These are phyloP conservation scores for Argyrosomus japonicus DNA, from an alignment of 2,113 vertebrate species.

Conservation along the genomic window DNA sequence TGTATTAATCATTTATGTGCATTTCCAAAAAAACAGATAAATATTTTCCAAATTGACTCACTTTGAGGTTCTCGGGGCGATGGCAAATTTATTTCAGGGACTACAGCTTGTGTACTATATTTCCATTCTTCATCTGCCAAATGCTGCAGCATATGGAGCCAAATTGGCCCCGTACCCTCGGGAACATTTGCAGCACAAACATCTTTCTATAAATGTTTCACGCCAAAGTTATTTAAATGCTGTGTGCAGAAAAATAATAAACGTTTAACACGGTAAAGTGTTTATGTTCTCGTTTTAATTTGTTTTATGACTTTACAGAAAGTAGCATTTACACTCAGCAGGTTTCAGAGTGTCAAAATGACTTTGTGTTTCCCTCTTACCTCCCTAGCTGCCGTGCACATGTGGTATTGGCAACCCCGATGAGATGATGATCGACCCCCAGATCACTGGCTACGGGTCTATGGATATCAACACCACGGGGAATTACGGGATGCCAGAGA, in stretches of 20 bases:
- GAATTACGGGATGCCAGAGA: constrained; percentile 87
- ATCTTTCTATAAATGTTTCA: constrained; percentile 62
- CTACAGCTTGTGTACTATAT: constrained; percentile 50
- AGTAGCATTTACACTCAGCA: neutral
- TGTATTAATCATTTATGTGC: constrained; percentile 28
- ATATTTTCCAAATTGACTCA: constrained; percentile 64
- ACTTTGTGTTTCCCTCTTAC: neutral
- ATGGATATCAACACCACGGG: constrained; percentile 89
- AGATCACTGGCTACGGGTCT: constrained; percentile 88
- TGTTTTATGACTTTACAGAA: neutral
- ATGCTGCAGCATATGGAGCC: constrained; percentile 78
- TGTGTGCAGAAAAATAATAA: constrained; percentile 24
- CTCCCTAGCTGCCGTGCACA: constrained; percentile 89
- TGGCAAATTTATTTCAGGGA: constrained; percentile 65
- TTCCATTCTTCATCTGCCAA: constrained; percentile 74
- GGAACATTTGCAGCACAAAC: constrained; percentile 70
- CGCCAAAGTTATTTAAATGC: constrained; percentile 41
- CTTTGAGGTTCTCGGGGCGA: constrained; percentile 39
- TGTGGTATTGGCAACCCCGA: constrained; percentile 89
- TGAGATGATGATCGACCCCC: constrained; percentile 87
- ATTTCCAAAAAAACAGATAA: constrained; percentile 54
- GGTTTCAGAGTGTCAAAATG: neutral
- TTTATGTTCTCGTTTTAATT: neutral
- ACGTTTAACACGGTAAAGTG: constrained; percentile 10
- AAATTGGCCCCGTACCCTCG: constrained; percentile 66